Evolutionary conservation across 2,113 vertebrate genomes (phyloP).

Genomic region (Callipepla californica): DNA sequence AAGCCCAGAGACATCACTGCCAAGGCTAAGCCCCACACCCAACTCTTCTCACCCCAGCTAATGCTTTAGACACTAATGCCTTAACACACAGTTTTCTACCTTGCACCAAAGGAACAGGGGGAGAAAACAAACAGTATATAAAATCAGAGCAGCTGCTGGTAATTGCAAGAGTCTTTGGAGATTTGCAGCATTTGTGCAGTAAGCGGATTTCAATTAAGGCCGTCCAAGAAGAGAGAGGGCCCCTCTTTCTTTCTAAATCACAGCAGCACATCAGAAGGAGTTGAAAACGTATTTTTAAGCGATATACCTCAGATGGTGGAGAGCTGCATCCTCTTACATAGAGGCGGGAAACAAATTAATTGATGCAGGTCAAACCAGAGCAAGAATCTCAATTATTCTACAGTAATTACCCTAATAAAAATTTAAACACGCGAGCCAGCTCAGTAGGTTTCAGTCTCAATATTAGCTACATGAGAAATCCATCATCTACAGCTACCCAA

Average conservation of each 20-base stretch:
- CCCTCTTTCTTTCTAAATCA: not conserved
- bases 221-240: not conserved
- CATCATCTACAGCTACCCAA: not conserved
- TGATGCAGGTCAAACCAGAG: constrained; percentile 43
- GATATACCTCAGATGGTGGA: constrained; percentile 6
- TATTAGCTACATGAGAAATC: not conserved
- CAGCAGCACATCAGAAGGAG: constrained; percentile 1
- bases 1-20: not conserved
- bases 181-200: not conserved
- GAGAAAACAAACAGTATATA: too few relatives aligned
- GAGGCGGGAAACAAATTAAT: constrained; percentile 46
- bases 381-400: constrained; percentile 41
- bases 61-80: not conserved
- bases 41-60: not conserved
- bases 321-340: not conserved
- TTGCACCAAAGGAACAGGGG: not conserved
- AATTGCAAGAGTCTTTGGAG: not conserved
- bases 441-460: not conserved
- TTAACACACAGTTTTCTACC: not conserved
- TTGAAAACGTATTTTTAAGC: not conserved
- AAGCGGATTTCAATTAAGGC: constrained; percentile 25
- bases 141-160: not conserved
- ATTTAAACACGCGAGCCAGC: constrained; percentile 8
- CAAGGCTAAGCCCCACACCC: not conserved
- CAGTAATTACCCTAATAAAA: constrained; percentile 60